A percentile compares a stretch with the other conserved stretches of the same genome.
phyloP scores from a whole-genome alignment of 2,888 invertebrate genomes.

The Drosophila eohydei region DNA sequence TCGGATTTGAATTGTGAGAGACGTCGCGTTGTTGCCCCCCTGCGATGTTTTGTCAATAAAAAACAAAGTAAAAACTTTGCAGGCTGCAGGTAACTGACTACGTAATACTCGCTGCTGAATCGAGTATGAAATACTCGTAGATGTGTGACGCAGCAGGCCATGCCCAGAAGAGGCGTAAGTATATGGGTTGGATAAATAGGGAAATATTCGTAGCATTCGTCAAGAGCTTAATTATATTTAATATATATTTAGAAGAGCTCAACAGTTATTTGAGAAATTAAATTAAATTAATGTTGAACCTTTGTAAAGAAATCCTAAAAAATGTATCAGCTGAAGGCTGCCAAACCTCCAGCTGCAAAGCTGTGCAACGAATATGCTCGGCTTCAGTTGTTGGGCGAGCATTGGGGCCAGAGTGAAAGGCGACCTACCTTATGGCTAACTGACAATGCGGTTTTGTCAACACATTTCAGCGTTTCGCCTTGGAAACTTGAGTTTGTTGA shows the following conservation, averaged over 20 bases:
- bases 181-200: too few species aligned
- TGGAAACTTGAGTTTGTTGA: constrained; percentile 77
- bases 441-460: constrained; percentile 61
- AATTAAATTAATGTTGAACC: too few species aligned
- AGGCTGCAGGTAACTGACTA: background rate
- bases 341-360: too few species aligned
- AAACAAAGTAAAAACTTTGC: background rate
- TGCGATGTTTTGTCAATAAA: constrained; percentile 61
- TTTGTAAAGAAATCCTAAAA: too few species aligned
- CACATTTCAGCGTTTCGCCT: constrained; percentile 61
- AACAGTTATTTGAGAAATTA: too few species aligned
- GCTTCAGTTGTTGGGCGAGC: background rate
- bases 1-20: constrained; percentile 24
- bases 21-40: background rate
- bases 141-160: too few species aligned
- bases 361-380: background rate
- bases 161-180: too few species aligned
- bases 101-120: background rate
- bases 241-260: too few species aligned
- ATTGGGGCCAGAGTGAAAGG: background rate
- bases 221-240: too few species aligned
- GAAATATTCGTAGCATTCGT: too few species aligned
- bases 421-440: constrained; percentile 46
- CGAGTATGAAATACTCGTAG: background rate
- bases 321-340: too few species aligned